Evolutionary conservation across 37 sponge, comb jelly and placozoan species (phyloP).

Genomic region (Cliona cf. orientalis): DNA sequence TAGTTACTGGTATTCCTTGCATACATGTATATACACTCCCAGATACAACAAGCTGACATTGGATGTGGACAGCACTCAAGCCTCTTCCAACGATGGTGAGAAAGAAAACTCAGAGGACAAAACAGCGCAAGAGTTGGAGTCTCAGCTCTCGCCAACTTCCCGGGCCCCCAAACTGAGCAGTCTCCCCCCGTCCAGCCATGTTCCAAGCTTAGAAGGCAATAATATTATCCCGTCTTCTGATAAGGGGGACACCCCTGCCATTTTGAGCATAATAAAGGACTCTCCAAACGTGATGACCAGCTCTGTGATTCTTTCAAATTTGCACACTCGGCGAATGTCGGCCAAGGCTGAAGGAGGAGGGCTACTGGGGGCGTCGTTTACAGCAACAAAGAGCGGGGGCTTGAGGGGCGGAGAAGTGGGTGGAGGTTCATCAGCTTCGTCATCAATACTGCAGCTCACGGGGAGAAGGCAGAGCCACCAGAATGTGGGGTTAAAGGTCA

Average conservation of each 20-base stretch:
- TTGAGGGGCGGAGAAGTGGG: not conserved
- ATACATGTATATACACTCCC: not conserved
- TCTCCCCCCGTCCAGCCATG: no score
- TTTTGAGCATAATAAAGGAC: conserved; percentile 17
- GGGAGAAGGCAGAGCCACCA: no score
- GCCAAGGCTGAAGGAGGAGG: no score
- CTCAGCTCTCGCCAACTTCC: no score
- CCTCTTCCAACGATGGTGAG: not conserved
- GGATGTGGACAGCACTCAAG: not conserved
- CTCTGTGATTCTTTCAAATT: not conserved
- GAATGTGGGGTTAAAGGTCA: no score
- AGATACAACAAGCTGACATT: conserved; percentile 60
- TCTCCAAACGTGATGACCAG: not conserved
- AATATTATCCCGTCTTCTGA: not conserved
- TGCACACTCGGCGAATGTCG: no score
- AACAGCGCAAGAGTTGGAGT: not conserved
- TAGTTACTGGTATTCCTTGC: not conserved
- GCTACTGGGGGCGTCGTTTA: not conserved
- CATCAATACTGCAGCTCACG: no score
- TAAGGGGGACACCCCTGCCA: not conserved
- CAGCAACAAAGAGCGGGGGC: not conserved
- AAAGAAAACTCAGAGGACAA: not conserved
- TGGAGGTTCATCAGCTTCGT: no score
- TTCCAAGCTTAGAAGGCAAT: no score
- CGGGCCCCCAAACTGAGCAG: no score